phyloP scores from a whole-genome alignment of 2,113 vertebrate species.

The Colinus virginianus region DNA sequence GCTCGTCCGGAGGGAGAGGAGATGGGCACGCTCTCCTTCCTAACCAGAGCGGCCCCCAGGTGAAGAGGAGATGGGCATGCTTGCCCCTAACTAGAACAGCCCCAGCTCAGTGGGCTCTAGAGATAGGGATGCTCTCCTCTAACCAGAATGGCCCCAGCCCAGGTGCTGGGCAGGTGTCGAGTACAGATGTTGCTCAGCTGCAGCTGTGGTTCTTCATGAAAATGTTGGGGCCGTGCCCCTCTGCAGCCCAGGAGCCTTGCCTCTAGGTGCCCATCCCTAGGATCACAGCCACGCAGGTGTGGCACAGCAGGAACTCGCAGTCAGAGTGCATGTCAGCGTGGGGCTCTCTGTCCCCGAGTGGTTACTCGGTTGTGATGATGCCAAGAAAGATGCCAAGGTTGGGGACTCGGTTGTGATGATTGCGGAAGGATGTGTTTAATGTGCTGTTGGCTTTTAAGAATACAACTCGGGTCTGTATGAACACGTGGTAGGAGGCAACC shows the following conservation, averaged over 20 bases:
- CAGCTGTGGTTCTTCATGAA: not conserved
- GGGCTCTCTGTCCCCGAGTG: not conserved
- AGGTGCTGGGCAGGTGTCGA: not conserved
- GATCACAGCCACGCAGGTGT: not conserved
- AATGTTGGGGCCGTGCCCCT: not conserved
- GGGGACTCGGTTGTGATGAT: fast-evolving
- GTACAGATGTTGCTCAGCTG: not conserved
- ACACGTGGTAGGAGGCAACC: not conserved
- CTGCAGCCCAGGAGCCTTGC: not conserved
- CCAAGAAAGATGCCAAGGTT: not conserved
- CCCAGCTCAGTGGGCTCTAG: not conserved
- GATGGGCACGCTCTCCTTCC: not conserved
- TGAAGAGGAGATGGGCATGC: too few relatives aligned
- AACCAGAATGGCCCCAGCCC: not conserved
- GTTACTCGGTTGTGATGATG: too few relatives aligned
- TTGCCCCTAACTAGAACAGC: not conserved
- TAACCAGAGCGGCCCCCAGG: too few relatives aligned
- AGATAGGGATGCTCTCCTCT: too few relatives aligned
- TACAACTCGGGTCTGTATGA: not conserved
- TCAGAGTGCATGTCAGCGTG: fast-evolving
- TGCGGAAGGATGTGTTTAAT: not conserved
- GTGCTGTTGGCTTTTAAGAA: conserved; percentile 2
- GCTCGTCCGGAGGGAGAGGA: not conserved
- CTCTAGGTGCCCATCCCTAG: not conserved
- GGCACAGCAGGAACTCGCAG: not conserved